These are phyloP conservation scores for Drosophila prosaltans DNA, from an alignment of 1,140 invertebrate species.

Conservation along the genomic window DNA sequence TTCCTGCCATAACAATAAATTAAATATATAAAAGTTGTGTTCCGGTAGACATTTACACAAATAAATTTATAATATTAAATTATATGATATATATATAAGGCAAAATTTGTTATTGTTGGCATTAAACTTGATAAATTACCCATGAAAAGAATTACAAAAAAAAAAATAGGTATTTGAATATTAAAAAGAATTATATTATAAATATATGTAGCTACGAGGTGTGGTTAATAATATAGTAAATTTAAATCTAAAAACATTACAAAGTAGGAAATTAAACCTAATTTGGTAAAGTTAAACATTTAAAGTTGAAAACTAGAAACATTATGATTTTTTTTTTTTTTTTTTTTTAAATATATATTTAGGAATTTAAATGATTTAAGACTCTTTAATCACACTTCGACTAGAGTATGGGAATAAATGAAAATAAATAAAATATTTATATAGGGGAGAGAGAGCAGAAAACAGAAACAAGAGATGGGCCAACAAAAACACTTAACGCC, in stretches of 20 bases:
- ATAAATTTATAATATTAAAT: conserved; percentile 60
- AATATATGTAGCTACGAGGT: conserved; percentile 24
- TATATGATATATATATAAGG: conserved; percentile 31
- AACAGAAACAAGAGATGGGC: background rate
- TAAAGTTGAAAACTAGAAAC: too few relatives aligned
- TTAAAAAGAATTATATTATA: conserved; percentile 14
- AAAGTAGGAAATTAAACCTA: too few relatives aligned
- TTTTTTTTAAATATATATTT: too few relatives aligned
- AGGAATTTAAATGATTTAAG: too few relatives aligned
- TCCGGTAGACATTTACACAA: conserved; percentile 56
- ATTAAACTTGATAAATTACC: conserved; percentile 54
- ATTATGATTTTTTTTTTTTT: too few relatives aligned
- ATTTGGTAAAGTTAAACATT: too few relatives aligned
- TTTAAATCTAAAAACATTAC: too few relatives aligned
- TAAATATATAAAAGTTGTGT: conserved; percentile 38
- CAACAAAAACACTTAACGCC: conserved; percentile 17
- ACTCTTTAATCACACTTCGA: background rate
- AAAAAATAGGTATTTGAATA: conserved; percentile 10
- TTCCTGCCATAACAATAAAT: too few relatives aligned
- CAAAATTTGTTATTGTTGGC: conserved; percentile 32
- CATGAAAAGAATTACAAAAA: conserved; percentile 26
- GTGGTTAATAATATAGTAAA: background rate
- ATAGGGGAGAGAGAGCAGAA: background rate
- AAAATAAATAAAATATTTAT: conserved; percentile 55
- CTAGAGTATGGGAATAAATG: conserved; percentile 24